A percentile compares a stretch with the other conserved stretches of the same genome.
Evolutionary conservation across 2,888 invertebrate genomes (phyloP).

Genomic region (Diarsia brunnea): DNA sequence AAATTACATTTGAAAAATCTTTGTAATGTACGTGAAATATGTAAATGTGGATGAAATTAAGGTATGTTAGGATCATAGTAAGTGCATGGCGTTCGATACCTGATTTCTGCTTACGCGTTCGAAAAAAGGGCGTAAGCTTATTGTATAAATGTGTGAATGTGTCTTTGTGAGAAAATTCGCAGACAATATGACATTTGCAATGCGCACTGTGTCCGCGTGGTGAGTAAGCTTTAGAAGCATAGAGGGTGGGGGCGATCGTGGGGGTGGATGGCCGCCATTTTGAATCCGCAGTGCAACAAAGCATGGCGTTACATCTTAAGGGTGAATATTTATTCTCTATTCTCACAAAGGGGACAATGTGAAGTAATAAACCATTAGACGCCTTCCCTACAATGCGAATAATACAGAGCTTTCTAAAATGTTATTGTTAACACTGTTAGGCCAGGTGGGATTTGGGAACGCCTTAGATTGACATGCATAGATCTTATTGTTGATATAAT

Average conservation of each 20-base stretch:
- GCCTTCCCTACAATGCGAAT: neutral
- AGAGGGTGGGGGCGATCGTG: no score
- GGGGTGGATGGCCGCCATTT: neutral
- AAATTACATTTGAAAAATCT: no score
- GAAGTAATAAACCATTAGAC: slow-evolving; percentile 12
- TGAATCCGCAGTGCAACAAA: neutral
- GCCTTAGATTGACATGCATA: neutral
- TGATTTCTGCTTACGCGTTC: no score
- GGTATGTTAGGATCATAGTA: no score
- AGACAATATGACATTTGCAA: no score
- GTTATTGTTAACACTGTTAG: neutral
- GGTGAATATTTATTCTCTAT: slow-evolving; percentile 3
- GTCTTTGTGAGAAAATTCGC: no score
- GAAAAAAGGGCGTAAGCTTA: no score
- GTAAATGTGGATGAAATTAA: no score
- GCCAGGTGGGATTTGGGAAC: neutral
- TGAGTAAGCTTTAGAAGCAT: neutral
- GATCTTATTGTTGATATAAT: neutral
- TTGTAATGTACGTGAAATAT: no score
- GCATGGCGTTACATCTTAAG: neutral
- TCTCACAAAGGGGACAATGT: neutral
- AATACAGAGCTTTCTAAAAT: neutral
- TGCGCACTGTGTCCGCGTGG: no score
- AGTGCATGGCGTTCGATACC: no score
- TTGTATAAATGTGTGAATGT: no score